phyloP scores from a whole-genome alignment of 2,797 vertebrate genomes.

The Scarus forsteni region DNA sequence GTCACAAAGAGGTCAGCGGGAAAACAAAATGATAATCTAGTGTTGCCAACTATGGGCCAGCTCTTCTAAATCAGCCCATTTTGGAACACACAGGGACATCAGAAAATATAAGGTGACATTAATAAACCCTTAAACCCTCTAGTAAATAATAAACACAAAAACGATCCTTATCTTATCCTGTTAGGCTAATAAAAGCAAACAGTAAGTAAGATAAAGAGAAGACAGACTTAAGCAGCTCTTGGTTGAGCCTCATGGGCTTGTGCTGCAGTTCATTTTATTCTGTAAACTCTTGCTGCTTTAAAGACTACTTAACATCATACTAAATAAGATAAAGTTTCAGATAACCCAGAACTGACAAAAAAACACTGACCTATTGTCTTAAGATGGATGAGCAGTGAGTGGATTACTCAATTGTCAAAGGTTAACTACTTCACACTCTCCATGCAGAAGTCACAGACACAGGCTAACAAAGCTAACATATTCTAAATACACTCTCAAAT shows the following conservation, averaged over 20 bases:
- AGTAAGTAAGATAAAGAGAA: too few species aligned
- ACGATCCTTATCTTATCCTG: not conserved
- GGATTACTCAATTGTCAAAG: slow-evolving; percentile 2
- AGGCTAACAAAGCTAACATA: slow-evolving; percentile 7
- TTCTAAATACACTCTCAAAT: not conserved
- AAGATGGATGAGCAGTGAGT: not conserved
- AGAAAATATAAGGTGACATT: not conserved
- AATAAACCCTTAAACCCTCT: not conserved
- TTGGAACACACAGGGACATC: not conserved
- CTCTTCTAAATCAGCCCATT: slow-evolving; percentile 31
- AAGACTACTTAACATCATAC: not conserved
- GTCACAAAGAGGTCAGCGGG: slow-evolving; percentile 42
- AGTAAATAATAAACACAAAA: not conserved
- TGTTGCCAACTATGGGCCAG: slow-evolving; percentile 47
- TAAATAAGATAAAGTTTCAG: too few species aligned
- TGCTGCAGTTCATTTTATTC: too few species aligned
- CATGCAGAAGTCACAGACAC: slow-evolving; percentile 10
- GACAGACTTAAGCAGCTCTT: too few species aligned
- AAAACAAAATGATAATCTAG: slow-evolving; percentile 60
- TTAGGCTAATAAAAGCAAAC: not conserved
- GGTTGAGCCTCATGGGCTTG: too few species aligned
- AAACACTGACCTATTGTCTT: not conserved
- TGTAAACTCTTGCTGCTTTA: not conserved
- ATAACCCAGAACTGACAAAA: too few species aligned
- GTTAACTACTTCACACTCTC: slow-evolving; percentile 31